These are phyloP conservation scores for Neoniphon sammara DNA, from an alignment of 2,797 vertebrate species.

Conservation along the genomic window DNA sequence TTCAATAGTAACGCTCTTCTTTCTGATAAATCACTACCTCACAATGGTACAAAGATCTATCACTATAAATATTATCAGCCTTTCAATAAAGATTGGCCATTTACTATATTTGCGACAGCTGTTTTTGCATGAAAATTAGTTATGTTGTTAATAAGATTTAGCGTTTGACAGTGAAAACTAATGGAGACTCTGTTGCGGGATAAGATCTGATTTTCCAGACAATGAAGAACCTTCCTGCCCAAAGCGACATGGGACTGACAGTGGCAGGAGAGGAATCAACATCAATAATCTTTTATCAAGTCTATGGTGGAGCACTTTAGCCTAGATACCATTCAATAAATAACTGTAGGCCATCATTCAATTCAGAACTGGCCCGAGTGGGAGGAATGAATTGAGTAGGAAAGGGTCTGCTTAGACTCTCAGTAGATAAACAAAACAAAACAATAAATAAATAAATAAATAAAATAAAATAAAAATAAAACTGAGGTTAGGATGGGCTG, in stretches of 20 bases:
- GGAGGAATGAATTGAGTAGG: slow-evolving; percentile 37
- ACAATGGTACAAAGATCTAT: slow-evolving; percentile 45
- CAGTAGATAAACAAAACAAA: neutral
- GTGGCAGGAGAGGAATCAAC: slow-evolving; percentile 81
- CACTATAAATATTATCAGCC: slow-evolving; percentile 39
- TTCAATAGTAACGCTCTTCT: slow-evolving; percentile 27
- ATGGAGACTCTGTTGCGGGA: slow-evolving; percentile 75
- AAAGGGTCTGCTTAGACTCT: slow-evolving; percentile 23
- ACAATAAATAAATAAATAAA: slow-evolving; percentile 14
- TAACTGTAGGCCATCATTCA: slow-evolving; percentile 82
- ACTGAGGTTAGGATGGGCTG: neutral
- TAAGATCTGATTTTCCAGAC: slow-evolving; percentile 81
- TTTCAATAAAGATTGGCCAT: slow-evolving; percentile 60
- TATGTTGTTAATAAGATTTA: slow-evolving; percentile 82
- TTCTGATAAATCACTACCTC: slow-evolving; percentile 3
- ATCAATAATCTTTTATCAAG: slow-evolving; percentile 88
- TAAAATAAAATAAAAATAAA: neutral
- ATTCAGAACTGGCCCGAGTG: slow-evolving; percentile 66
- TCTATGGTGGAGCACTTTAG: slow-evolving; percentile 75
- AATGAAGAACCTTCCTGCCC: slow-evolving; percentile 82
- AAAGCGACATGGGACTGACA: slow-evolving; percentile 78
- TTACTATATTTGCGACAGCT: slow-evolving; percentile 63
- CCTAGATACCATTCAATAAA: slow-evolving; percentile 82
- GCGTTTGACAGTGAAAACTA: slow-evolving; percentile 73
- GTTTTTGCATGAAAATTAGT: slow-evolving; percentile 76